A percentile compares a stretch with the other conserved stretches of the same genome.
phyloP scores from a whole-genome alignment of 2,888 invertebrate species.

The Lutraria lutraria region DNA sequence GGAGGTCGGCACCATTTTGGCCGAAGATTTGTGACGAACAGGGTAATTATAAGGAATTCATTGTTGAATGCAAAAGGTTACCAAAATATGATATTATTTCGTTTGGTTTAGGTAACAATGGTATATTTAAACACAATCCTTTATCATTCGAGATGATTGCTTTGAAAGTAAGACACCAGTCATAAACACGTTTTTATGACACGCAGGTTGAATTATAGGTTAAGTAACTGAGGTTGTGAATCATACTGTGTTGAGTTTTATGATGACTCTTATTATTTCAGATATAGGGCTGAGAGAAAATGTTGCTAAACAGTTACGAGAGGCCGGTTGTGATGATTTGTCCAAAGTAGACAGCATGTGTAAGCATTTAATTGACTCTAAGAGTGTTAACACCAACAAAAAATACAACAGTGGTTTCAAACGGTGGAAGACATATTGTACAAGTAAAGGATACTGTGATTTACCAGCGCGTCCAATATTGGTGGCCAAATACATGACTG shows the following conservation, averaged over 20 bases:
- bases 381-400: constrained; percentile 48
- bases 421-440: no score
- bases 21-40: constrained; percentile 19
- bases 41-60: not conserved
- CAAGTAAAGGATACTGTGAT: no score
- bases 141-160: constrained; percentile 41
- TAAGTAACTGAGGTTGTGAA: no score
- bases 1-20: constrained; percentile 53
- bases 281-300: constrained; percentile 29
- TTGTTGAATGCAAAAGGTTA: constrained; percentile 23
- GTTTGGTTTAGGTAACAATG: not conserved
- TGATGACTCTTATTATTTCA: not conserved
- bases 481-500: no score
- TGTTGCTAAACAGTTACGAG: constrained; percentile 10
- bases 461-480: no score
- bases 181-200: no score
- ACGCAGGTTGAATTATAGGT: no score
- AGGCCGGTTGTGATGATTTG: constrained; percentile 15
- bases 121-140: constrained; percentile 42
- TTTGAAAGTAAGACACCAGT: constrained; percentile 17
- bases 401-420: constrained; percentile 46
- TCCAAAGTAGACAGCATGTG: constrained; percentile 38
- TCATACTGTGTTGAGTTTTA: not conserved
- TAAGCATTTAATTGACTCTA: constrained; percentile 26
- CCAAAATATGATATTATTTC: constrained; percentile 18